Percentiles rank a stretch among this genome's conserved stretches.
Conservation (phyloP, 2,797 vertebrate genomes). For the Perdix hodgsoniae region DNA sequence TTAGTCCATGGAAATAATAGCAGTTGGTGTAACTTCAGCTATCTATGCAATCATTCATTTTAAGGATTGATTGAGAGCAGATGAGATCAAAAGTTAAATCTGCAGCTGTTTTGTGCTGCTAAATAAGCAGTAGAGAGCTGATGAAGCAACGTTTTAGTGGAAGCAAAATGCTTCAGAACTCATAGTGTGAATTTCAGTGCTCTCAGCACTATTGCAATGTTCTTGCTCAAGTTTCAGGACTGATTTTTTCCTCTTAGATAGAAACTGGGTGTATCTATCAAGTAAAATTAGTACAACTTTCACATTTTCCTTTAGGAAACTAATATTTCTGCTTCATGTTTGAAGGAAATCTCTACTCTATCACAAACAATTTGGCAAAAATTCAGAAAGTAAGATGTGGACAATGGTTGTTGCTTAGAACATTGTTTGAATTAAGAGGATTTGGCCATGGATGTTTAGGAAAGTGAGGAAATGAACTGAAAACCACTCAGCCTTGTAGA, state of each 20-base stretch:
- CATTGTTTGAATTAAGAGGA: constrained; percentile 10
- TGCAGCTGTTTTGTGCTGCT: constrained; percentile 51
- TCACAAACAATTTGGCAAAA: constrained; percentile 1
- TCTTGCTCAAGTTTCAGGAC: background rate
- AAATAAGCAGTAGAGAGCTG: constrained; percentile 27
- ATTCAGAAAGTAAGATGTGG: background rate
- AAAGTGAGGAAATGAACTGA: constrained; percentile 25
- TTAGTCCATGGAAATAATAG: constrained; percentile 20
- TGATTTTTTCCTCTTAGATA: background rate
- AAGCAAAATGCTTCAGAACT: constrained; percentile 10
- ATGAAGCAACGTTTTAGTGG: constrained; percentile 10
- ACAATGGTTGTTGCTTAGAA: background rate
- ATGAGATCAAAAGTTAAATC: constrained; percentile 60
- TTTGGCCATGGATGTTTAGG: background rate
- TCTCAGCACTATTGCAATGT: background rate
- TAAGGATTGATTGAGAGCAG: constrained; percentile 55
- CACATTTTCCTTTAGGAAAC: background rate
- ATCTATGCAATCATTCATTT: background rate
- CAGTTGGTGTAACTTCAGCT: constrained; percentile 22
- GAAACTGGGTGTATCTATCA: background rate
- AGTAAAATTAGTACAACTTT: background rate
- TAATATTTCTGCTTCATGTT: constrained; percentile 1
- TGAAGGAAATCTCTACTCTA: constrained; percentile 1
- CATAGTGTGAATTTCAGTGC: background rate
- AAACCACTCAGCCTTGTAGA: constrained; percentile 36